Evolutionary conservation across 2,888 invertebrate species (phyloP).

Genomic region (Diaphora mendica): DNA sequence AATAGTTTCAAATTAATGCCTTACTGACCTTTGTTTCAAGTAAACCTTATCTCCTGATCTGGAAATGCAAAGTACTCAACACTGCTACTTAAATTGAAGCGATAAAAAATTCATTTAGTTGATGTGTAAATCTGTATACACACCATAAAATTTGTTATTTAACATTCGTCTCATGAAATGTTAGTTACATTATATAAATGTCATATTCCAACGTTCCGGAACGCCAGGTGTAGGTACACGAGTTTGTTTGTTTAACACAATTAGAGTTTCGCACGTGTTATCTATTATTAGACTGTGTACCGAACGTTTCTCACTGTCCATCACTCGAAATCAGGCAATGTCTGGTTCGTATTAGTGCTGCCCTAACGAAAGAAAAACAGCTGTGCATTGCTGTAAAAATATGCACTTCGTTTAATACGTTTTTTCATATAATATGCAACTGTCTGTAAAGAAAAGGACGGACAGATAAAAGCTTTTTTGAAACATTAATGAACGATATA

Average conservation of each 20-base stretch:
- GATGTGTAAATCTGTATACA: neutral
- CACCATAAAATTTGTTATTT: neutral
- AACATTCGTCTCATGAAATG: constrained; percentile 26
- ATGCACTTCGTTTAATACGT: constrained; percentile 41
- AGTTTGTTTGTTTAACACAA: constrained; percentile 82
- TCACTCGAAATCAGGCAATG: constrained; percentile 75
- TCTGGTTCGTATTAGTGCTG: constrained; percentile 72
- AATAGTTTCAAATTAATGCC: neutral
- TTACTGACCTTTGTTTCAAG: neutral
- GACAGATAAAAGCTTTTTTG: constrained; percentile 28
- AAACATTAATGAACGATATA: constrained; percentile 38
- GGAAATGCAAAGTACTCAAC: neutral
- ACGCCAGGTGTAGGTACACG: constrained; percentile 72
- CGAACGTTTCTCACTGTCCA: constrained; percentile 75
- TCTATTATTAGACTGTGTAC: constrained; percentile 76
- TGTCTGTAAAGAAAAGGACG: neutral
- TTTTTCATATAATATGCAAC: constrained; percentile 33
- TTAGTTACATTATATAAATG: constrained; percentile 51
- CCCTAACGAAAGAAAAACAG: constrained; percentile 62
- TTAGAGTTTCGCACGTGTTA: constrained; percentile 80
- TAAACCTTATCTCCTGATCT: neutral
- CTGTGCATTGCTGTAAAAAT: constrained; percentile 52
- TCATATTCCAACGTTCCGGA: constrained; percentile 55
- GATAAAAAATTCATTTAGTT: neutral
- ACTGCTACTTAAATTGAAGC: neutral